Conservation (phyloP, 1,140 invertebrate genomes). For the Lanistes nyassanus region DNA sequence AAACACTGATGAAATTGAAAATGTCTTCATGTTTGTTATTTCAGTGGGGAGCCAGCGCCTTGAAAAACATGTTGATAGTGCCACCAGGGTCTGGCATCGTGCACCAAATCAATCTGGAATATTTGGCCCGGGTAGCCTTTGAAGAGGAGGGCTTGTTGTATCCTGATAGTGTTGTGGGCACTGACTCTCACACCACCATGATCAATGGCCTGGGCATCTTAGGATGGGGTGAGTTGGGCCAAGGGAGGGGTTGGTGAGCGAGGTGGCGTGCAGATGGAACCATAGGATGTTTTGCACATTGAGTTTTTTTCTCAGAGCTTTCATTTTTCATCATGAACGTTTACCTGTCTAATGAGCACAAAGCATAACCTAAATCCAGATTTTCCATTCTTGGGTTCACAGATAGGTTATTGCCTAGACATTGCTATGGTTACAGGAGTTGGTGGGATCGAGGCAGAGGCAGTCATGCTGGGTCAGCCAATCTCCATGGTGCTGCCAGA, state of each 20-base stretch:
- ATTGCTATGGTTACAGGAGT: constrained; percentile 63
- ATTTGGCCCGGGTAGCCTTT: constrained; percentile 95
- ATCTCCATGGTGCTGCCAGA: constrained; percentile 96
- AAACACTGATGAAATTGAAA: background rate
- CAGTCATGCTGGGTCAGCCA: constrained; percentile 86
- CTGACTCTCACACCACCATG: constrained; percentile 99
- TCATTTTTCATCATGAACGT: too few relatives aligned
- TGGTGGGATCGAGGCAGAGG: constrained; percentile 74
- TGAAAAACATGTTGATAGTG: constrained; percentile 96
- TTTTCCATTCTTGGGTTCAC: background rate
- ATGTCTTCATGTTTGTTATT: constrained; percentile 25
- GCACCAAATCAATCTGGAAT: constrained; percentile 98
- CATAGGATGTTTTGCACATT: too few relatives aligned
- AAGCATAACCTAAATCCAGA: too few relatives aligned
- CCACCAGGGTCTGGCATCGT: constrained; percentile 98
- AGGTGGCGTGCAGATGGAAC: too few relatives aligned
- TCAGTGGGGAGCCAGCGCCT: constrained; percentile 94
- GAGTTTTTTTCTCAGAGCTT: too few relatives aligned
- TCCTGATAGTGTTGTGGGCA: constrained; percentile 97
- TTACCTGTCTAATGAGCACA: too few relatives aligned
- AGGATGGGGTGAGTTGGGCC: constrained; percentile 72
- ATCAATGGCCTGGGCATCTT: constrained; percentile 88
- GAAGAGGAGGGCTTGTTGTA: constrained; percentile 77
- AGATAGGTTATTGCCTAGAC: background rate
- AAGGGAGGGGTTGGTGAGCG: too few relatives aligned